A percentile compares a stretch with the other conserved stretches of the same genome.
phyloP scores from a whole-genome alignment of 2,113 vertebrate species.

The Chloroceryle aenea region DNA sequence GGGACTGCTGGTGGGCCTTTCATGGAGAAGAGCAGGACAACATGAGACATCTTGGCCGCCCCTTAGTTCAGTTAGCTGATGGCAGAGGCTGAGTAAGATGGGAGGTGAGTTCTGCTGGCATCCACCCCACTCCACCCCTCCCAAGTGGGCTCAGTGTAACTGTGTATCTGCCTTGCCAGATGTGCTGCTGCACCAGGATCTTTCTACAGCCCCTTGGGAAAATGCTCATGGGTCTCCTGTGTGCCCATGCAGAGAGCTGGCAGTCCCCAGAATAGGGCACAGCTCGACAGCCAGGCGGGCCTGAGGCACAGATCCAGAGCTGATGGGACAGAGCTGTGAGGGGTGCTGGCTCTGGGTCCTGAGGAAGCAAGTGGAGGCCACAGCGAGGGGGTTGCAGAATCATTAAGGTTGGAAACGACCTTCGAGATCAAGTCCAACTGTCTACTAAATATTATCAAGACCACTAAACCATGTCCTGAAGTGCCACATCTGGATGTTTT shows the following conservation, averaged over 20 bases:
- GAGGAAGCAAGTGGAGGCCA: neutral
- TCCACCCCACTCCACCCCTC: neutral
- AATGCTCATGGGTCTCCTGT: neutral
- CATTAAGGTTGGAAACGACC: too few relatives aligned
- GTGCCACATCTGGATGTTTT: too few relatives aligned
- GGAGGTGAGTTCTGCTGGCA: neutral
- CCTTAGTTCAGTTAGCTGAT: neutral
- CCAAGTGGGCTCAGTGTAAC: rapidly evolving
- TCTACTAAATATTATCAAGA: too few relatives aligned
- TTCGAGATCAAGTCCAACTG: too few relatives aligned
- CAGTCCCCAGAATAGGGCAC: neutral
- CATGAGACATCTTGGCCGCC: neutral
- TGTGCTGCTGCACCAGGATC: neutral
- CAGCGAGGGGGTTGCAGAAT: too few relatives aligned
- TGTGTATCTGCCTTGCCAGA: neutral
- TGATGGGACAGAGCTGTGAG: neutral
- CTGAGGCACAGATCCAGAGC: neutral
- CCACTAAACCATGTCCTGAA: too few relatives aligned
- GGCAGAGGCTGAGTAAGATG: neutral
- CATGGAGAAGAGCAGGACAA: neutral
- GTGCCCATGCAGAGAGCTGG: neutral
- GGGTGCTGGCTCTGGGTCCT: rapidly evolving
- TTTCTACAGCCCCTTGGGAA: neutral
- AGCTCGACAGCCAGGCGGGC: neutral
- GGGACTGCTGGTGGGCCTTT: neutral